A percentile compares a stretch with the other conserved stretches of the same genome.
phyloP scores from a whole-genome alignment of 2,113 vertebrate species.

The Origma solitaria region DNA sequence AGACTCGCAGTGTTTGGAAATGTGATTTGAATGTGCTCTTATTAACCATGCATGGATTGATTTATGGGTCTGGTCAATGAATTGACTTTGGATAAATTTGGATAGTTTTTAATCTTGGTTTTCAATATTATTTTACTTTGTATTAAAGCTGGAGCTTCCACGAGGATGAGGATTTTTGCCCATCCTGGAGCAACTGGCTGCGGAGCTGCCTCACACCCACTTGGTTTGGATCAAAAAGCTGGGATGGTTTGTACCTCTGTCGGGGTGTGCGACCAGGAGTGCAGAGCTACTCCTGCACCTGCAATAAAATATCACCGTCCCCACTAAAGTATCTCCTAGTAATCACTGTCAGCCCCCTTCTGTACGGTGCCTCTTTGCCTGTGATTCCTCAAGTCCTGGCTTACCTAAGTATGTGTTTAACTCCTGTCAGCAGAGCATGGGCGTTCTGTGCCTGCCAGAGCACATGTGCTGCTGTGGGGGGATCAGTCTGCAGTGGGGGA shows the following conservation, averaged over 20 bases:
- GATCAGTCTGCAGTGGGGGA: not conserved
- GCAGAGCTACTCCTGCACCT: not conserved
- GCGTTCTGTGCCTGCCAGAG: not conserved
- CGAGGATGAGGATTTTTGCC: constrained; percentile 1
- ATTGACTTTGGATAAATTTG: constrained; percentile 9
- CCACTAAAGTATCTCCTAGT: not conserved
- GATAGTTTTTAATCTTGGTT: not conserved
- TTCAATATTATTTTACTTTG: not conserved
- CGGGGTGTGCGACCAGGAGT: not conserved
- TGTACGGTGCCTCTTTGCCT: not conserved
- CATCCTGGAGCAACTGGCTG: not conserved
- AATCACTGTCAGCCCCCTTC: not conserved
- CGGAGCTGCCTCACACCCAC: not conserved
- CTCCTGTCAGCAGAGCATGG: not conserved
- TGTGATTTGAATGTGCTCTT: constrained; percentile 35
- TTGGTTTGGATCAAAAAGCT: not conserved
- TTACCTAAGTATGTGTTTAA: not conserved
- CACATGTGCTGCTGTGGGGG: not conserved
- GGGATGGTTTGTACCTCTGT: not conserved
- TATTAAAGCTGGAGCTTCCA: constrained; percentile 22
- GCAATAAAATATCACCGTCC: not conserved
- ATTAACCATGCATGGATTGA: constrained; percentile 16
- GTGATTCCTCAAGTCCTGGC: not conserved
- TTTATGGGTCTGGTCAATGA: constrained; percentile 13
- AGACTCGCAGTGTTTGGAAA: not conserved